These are phyloP conservation scores for Gonatopus flavifemur DNA, from an alignment of 1,140 invertebrate species.

Conservation along the genomic window DNA sequence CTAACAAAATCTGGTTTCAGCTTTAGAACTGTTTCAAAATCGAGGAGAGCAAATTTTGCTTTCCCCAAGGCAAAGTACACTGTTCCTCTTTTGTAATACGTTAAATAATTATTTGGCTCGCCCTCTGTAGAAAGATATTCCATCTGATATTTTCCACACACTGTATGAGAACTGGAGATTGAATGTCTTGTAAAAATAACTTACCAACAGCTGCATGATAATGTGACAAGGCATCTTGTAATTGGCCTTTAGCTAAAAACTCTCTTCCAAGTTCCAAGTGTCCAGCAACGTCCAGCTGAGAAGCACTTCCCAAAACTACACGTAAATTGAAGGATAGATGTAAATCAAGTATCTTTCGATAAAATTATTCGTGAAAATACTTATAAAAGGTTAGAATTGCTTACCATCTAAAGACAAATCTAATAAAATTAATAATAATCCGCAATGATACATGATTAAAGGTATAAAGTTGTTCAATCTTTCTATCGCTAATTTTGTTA, in stretches of 20 bases:
- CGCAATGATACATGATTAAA: constrained; percentile 48
- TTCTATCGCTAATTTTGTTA: constrained; percentile 26
- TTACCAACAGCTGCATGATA: constrained; percentile 97
- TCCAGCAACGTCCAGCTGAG: constrained; percentile 80
- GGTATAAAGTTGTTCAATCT: constrained; percentile 26
- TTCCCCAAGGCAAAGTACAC: constrained; percentile 96
- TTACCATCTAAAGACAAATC: constrained; percentile 50
- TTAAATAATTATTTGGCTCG: constrained; percentile 94
- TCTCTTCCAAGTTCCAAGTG: constrained; percentile 93
- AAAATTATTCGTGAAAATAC: neutral
- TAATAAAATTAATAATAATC: constrained; percentile 45
- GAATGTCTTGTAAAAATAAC: no score
- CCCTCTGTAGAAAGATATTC: constrained; percentile 70
- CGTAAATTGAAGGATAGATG: constrained; percentile 16
- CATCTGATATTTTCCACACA: neutral
- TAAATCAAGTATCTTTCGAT: neutral
- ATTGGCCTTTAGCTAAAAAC: constrained; percentile 86
- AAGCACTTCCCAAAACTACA: constrained; percentile 65
- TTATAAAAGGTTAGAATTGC: constrained; percentile 42
- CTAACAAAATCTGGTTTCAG: constrained; percentile 93
- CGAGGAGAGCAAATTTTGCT: constrained; percentile 90
- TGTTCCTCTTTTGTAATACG: constrained; percentile 92
- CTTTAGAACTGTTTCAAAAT: constrained; percentile 90
- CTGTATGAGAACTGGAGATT: no score
- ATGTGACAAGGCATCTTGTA: constrained; percentile 94